Conservation (phyloP, 2,888 invertebrate genomes). For the Eupithecia exiguata region DNA sequence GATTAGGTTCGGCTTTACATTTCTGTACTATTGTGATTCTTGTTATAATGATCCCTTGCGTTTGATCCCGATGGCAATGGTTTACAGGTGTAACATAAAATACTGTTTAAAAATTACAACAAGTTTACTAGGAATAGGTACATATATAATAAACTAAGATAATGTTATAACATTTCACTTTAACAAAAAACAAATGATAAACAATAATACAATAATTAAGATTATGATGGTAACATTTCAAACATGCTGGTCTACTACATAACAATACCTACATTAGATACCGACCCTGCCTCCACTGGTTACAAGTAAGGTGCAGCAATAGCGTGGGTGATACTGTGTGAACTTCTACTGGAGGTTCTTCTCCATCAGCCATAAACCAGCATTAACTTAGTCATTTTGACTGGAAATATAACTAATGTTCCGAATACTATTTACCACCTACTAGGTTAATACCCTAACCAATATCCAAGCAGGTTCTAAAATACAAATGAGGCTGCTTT, state of each 20-base stretch:
- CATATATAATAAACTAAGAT: not conserved
- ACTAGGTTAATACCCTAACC: not conserved
- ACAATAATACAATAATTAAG: not conserved
- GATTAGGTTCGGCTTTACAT: not conserved
- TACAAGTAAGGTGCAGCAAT: not conserved
- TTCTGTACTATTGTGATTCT: not conserved
- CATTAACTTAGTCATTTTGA: not conserved
- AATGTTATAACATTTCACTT: conserved; percentile 1
- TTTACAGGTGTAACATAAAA: not conserved
- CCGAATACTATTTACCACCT: not conserved
- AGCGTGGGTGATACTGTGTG: no score
- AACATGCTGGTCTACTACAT: not conserved
- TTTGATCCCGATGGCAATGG: not conserved
- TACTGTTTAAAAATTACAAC: not conserved
- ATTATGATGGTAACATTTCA: not conserved
- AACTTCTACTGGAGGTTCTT: not conserved
- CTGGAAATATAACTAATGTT: not conserved
- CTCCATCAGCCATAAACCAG: not conserved
- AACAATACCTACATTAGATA: not conserved
- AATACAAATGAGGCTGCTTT: not conserved
- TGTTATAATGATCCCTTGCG: not conserved
- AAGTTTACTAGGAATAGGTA: not conserved
- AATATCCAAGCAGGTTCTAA: not conserved
- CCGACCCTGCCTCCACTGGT: not conserved
- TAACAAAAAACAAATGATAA: not conserved